Conservation (phyloP, 2,797 vertebrate species). For the Propithecus deckenii region DNA sequence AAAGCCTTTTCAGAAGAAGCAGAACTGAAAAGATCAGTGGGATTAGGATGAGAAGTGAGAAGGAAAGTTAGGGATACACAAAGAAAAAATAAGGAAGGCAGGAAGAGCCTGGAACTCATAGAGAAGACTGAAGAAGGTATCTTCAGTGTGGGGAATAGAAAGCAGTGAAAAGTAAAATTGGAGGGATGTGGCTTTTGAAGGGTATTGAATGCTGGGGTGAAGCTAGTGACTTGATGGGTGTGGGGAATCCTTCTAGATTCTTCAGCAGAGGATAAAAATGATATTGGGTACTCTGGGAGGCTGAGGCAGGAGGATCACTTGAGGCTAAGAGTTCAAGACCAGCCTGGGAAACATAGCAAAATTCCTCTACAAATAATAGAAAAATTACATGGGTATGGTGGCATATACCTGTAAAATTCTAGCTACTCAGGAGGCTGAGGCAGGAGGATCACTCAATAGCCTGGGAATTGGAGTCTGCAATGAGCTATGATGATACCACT, state of each 20-base stretch:
- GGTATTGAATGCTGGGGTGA: neutral
- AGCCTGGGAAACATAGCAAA: neutral
- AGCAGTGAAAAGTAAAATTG: neutral
- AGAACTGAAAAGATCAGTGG: neutral
- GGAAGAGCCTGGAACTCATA: neutral
- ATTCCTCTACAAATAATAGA: neutral
- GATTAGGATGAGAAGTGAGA: neutral
- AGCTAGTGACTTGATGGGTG: neutral
- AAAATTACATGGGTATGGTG: no score
- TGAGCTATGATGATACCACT: neutral
- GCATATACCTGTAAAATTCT: no score
- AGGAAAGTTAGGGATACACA: neutral
- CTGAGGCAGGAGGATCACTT: neutral
- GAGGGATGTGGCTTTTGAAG: neutral
- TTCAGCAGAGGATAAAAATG: neutral
- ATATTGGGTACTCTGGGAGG: neutral
- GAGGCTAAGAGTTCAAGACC: neutral
- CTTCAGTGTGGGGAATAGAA: neutral
- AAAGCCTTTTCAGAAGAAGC: neutral
- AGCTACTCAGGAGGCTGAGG: no score
- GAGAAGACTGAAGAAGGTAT: neutral
- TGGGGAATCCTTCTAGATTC: neutral
- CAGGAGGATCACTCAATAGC: neutral
- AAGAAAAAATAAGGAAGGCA: neutral
- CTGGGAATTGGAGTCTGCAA: neutral